Conservation (phyloP, 2,113 vertebrate species). For the Rallus limicola region DNA sequence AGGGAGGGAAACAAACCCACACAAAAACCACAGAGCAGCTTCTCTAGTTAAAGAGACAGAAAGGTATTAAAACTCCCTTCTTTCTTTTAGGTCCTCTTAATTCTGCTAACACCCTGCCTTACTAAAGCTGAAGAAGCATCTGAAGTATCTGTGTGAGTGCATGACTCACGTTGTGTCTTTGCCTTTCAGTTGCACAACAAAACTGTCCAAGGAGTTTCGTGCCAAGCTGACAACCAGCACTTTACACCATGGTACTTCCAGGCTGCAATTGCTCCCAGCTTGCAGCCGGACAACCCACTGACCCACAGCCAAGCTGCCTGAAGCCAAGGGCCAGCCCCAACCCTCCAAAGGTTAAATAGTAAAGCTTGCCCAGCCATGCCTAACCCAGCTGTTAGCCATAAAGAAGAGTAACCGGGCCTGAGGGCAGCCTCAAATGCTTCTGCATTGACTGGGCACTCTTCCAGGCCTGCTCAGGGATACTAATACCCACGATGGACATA, state of each 20-base stretch:
- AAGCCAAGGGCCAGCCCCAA: not conserved
- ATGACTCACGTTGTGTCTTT: fast-evolving
- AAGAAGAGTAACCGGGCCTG: not conserved
- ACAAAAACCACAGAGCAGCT: not conserved
- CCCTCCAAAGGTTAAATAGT: not conserved
- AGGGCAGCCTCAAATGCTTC: not conserved
- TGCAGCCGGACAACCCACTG: fast-evolving
- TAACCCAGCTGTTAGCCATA: not conserved
- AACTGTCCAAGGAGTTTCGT: not conserved
- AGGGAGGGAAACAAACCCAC: not conserved
- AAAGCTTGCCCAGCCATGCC: not conserved
- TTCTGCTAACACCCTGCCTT: not conserved
- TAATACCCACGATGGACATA: fast-evolving
- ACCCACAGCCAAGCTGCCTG: fast-evolving
- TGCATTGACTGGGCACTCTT: not conserved
- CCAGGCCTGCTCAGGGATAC: not conserved
- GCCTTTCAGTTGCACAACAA: not conserved
- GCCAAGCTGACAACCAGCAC: fast-evolving
- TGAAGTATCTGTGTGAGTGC: not conserved
- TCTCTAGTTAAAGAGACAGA: not conserved
- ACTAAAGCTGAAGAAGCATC: not conserved
- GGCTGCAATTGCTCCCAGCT: not conserved
- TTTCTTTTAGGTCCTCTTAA: not conserved
- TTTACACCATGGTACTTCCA: fast-evolving
- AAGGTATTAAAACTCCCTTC: not conserved